Base-by-base conservation (phyloP, 2,797 vertebrate species). In the Sciurus vulgaris region DNA sequence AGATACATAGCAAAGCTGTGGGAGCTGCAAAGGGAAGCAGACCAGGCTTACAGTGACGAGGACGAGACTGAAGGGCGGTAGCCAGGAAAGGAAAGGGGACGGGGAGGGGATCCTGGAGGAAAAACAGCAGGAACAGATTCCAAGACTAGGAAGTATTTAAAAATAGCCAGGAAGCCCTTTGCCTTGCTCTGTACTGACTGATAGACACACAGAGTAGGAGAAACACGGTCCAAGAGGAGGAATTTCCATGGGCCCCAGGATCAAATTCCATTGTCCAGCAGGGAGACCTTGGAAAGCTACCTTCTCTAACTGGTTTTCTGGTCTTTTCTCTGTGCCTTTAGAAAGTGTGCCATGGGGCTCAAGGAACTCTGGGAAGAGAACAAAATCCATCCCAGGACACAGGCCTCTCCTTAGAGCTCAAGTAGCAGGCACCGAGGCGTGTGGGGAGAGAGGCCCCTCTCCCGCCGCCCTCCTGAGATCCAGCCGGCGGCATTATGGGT, bases 291-390 rank as follows among this genome's bases (percentile, higher is more conserved):
- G n/a, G 84, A 81, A 84, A 65, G 77, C 59, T 28, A 54, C 38
- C 3, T 56, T 67, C 18, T 69, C 28, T 77, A 59, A 38, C 3
- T 56, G 65, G 9, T 49, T 44, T 3, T 22, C n/a, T 86, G 65
- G 41, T 33, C 13, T 47, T 73, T 59, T 78, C 33, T 35, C 30
- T 38, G 4, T 96, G 92, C 59, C 61, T 90, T 94, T 69, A 83
- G 73, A 92, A 94, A 15, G n/a, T 79, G 22, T 56, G 22, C 17
- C 38, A 30, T 18, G 44, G 38, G 41, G 35, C 35, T 88, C 30
- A 2, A 72, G 28, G 47, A 90, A 76, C 35, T 88, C 35, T 5
- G n/a, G 96, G 81, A 96, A 97, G 89, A 97, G 93, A 94, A 96
- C 41, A 94, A 95, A 96, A 96, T 97, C 93, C 86, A 85, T 49